A percentile compares a stretch with the other conserved stretches of the same genome.
Evolutionary conservation across 2,797 vertebrate species (phyloP).

Genomic region (Loriculus beryllinus): DNA sequence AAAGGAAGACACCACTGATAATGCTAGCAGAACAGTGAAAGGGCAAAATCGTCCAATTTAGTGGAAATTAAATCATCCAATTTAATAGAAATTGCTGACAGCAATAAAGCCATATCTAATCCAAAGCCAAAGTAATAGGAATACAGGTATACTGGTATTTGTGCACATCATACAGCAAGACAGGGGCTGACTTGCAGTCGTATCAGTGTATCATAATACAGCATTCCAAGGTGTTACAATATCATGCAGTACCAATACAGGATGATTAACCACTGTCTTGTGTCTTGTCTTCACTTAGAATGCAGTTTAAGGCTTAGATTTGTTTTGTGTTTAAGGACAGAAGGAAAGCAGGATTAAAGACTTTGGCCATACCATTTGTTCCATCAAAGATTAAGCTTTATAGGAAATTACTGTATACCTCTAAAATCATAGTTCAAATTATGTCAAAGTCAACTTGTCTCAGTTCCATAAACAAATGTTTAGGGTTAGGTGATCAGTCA

Average conservation of each 20-base stretch:
- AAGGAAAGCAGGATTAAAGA: background rate
- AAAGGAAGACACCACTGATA: background rate
- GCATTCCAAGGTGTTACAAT: background rate
- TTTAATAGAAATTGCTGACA: background rate
- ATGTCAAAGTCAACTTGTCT: background rate
- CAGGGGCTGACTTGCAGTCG: background rate
- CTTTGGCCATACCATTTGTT: background rate
- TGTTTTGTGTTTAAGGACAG: background rate
- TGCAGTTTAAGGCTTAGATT: background rate
- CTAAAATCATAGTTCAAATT: background rate
- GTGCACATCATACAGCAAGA: background rate
- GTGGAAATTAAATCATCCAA: background rate
- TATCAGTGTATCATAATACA: background rate
- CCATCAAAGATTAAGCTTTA: background rate
- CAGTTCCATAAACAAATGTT: background rate
- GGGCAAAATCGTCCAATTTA: background rate
- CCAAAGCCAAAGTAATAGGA: background rate
- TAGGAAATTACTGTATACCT: background rate
- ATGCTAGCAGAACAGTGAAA: background rate
- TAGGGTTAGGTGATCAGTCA: background rate
- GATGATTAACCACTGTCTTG: background rate
- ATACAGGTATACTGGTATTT: background rate
- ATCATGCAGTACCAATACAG: background rate
- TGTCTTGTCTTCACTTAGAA: background rate
- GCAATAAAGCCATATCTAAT: background rate